phyloP scores from a whole-genome alignment of 1,140 invertebrate genomes.

The Campoletis sonorensis region DNA sequence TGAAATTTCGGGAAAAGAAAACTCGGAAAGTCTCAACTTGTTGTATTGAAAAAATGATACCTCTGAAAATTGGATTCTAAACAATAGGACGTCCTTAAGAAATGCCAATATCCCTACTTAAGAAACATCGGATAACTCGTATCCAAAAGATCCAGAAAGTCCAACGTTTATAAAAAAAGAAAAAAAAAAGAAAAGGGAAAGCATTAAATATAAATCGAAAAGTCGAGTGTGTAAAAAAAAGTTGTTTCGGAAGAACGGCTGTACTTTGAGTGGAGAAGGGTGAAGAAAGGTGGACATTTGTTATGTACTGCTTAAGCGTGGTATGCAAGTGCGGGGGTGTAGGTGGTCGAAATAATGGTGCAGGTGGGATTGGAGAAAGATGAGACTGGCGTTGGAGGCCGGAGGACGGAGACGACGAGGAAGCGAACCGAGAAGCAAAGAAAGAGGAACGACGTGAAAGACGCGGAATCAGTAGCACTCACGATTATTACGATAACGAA shows the following conservation, averaged over 20 bases:
- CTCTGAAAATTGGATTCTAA: no score
- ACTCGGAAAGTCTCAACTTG: no score
- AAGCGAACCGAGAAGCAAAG: slow-evolving; percentile 52
- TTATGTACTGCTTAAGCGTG: slow-evolving; percentile 67
- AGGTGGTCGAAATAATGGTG: slow-evolving; percentile 58
- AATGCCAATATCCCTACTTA: not conserved
- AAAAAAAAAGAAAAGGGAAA: not conserved
- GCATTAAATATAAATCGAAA: not conserved
- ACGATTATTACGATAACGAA: slow-evolving; percentile 44
- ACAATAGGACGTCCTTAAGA: no score
- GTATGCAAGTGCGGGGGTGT: slow-evolving; percentile 63
- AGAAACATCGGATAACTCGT: not conserved
- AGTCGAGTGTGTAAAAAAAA: not conserved
- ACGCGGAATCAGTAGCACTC: slow-evolving; percentile 40
- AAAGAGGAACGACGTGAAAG: slow-evolving; percentile 51
- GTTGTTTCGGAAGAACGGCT: not conserved
- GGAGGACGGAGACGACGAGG: slow-evolving; percentile 60
- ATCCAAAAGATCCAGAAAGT: not conserved
- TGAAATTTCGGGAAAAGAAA: no score
- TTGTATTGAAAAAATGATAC: no score
- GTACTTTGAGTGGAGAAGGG: not conserved
- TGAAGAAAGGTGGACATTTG: slow-evolving; percentile 42
- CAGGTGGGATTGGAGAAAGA: slow-evolving; percentile 62
- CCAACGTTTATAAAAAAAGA: not conserved
- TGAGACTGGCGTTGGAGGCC: slow-evolving; percentile 65